Evolutionary conservation across 2,888 invertebrate genomes (phyloP).

Genomic region (Nomada ruficornis): DNA sequence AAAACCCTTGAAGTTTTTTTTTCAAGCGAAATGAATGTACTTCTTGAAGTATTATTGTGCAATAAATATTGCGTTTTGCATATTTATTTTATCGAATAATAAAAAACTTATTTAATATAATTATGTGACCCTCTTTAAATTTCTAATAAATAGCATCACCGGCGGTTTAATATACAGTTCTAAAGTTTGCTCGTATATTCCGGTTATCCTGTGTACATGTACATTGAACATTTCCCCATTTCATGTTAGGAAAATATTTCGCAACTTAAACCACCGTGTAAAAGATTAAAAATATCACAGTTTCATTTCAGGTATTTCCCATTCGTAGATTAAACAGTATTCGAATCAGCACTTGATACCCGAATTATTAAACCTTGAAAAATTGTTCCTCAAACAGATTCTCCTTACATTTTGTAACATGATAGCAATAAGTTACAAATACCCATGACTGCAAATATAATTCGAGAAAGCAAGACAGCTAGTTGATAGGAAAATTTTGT

Average conservation of each 20-base stretch:
- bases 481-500: not conserved
- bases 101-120: not conserved
- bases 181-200: no score
- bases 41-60: not conserved
- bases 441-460: not conserved
- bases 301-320: no score
- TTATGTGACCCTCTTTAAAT: not conserved
- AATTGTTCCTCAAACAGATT: not conserved
- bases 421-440: no score
- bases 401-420: no score
- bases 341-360: not conserved
- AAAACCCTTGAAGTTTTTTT: constrained; percentile 48
- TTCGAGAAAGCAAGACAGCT: not conserved
- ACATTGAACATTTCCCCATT: no score
- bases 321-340: no score
- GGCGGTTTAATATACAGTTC: no score
- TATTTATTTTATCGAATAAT: not conserved
- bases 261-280: no score
- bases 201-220: no score
- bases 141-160: not conserved
- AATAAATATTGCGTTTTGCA: not conserved
- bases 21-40: no score
- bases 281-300: no score
- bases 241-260: no score
- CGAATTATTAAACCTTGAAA: not conserved